Evolutionary conservation across 1,140 invertebrate species (phyloP), one percentile per base, ranked within the genome.

Genomic region (Euwallacea similis): DNA sequence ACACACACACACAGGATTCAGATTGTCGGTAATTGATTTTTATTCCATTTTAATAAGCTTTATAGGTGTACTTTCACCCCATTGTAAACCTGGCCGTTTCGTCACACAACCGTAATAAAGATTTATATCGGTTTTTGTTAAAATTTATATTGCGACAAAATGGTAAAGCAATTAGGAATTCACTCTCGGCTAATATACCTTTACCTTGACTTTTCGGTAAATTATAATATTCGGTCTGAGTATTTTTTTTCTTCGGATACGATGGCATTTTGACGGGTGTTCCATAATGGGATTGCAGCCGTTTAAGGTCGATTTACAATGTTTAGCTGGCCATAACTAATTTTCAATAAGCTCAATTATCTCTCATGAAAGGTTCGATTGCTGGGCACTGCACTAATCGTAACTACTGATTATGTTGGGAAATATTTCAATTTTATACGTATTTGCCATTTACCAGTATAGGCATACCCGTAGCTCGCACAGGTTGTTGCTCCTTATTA

Each of bases 121-220:
- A 63, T 63, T 63, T 63, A 63, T 63, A 63, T 63, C 61, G 61
- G 41, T 47, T 62, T 63, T 21, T 44, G 61, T 50, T 63, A 46
- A 63, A 58, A 63, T 63, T 63, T 63, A 63, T 63, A 46, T 63
- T 63, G 44, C 44, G 61, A 63, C 43, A 63, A 63, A 50, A 63
- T 63, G 43, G 61, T 50, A 63, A 47, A 47, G 44, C 43, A 63
- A 63, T 63, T 63, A 63, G 61, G 61, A 47, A 63, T 63, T 47
- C 61, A 47, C 43, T 63, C 11, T 15, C 43, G n/a, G 33, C 46
- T 8, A 11, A 11, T 63, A 33, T 15, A 10, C 10, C 11, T 63
- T 63, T 63, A 42, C 61, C 61, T 63, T 63, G 61, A 63, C 61
- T 63, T 63, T 63, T 63, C 7, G 43, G 61, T 50, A 63, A 63